Evolutionary conservation across 2,113 vertebrate species (phyloP).

Genomic region (Cichladusa arquata): DNA sequence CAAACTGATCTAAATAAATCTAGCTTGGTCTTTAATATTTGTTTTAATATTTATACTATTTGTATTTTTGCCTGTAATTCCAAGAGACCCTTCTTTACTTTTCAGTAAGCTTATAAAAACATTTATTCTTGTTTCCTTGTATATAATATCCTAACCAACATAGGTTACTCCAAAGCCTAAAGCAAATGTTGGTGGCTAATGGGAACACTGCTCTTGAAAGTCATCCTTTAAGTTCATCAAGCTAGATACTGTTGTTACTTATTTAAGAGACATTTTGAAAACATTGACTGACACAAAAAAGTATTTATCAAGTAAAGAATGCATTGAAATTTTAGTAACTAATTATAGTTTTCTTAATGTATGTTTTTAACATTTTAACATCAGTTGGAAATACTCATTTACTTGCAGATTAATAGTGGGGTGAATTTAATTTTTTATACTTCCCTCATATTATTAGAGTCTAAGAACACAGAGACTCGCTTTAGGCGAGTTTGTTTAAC

Average conservation of each 20-base stretch:
- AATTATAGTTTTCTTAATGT: neutral
- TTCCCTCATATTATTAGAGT: neutral
- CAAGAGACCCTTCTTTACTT: neutral
- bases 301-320: neutral
- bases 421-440: neutral
- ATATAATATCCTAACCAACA: neutral
- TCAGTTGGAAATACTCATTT: neutral
- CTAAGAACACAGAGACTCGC: neutral
- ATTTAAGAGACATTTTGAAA: neutral
- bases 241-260: neutral
- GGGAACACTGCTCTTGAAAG: neutral
- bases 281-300: neutral
- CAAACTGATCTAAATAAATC: neutral
- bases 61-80: neutral
- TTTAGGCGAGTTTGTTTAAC: constrained; percentile 20
- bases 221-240: neutral
- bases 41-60: neutral
- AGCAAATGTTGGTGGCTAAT: neutral
- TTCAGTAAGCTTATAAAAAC: neutral
- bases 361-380: neutral
- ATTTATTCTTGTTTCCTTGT: neutral
- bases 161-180: neutral
- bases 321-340: neutral
- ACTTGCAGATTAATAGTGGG: neutral
- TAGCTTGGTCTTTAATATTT: neutral